Conservation (phyloP, 2,797 vertebrate genomes). For the Masticophis lateralis region DNA sequence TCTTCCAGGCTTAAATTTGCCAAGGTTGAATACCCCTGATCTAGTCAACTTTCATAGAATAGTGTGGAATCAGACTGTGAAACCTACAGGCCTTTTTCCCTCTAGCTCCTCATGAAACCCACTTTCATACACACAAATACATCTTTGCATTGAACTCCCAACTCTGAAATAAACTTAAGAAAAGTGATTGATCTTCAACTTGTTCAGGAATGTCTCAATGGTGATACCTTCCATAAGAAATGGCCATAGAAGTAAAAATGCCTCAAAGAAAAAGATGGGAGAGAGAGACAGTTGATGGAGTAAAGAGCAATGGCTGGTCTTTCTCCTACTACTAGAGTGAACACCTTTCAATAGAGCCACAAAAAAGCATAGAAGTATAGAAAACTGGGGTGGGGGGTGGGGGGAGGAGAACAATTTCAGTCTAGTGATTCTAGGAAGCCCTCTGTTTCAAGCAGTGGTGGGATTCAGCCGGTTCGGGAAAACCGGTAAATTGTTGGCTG, state of each 20-base stretch:
- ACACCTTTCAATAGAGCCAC: background rate
- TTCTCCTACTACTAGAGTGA: background rate
- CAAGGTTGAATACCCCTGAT: background rate
- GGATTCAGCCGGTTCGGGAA: too few relatives aligned
- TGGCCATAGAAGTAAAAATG: background rate
- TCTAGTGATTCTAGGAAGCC: background rate
- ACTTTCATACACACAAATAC: background rate
- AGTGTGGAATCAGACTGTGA: background rate
- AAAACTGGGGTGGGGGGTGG: background rate
- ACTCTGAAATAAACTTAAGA: background rate
- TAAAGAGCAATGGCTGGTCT: background rate
- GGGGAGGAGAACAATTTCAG: background rate
- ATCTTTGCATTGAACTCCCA: background rate
- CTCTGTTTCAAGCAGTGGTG: too few relatives aligned
- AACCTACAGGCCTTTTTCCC: background rate
- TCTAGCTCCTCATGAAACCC: background rate
- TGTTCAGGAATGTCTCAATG: background rate
- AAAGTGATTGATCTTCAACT: background rate
- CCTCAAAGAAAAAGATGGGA: background rate
- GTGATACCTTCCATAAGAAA: background rate
- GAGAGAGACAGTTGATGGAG: background rate
- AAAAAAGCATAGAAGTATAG: slow-evolving; percentile 1
- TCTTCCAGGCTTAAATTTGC: too few relatives aligned
- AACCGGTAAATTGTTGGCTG: too few relatives aligned
- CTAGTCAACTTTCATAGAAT: background rate